A percentile compares a stretch with the other conserved stretches of the same genome.
phyloP scores from a whole-genome alignment of 2,797 vertebrate genomes.

The Tadarida brasiliensis region DNA sequence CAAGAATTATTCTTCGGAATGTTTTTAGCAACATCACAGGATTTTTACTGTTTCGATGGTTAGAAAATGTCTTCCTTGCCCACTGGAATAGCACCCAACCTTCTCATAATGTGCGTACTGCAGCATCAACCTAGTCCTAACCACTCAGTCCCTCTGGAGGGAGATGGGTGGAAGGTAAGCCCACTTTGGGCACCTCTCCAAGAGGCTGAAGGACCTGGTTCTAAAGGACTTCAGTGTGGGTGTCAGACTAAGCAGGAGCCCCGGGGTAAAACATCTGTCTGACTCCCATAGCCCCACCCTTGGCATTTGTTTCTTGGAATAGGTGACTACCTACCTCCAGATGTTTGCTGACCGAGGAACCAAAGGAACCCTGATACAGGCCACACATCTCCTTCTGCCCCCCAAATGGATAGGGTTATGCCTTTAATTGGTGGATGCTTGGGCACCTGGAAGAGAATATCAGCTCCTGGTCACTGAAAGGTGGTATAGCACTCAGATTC shows the following conservation, averaged over 20 bases:
- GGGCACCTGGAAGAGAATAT: neutral
- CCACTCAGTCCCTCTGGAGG: neutral
- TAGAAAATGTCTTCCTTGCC: neutral
- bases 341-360: slow-evolving; percentile 22
- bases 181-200: neutral
- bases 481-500: neutral
- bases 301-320: neutral
- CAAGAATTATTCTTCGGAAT: neutral
- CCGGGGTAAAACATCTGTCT: neutral
- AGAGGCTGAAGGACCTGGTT: neutral
- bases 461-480: neutral
- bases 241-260: neutral
- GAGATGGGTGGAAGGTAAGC: neutral
- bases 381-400: neutral
- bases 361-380: neutral
- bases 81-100: neutral
- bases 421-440: neutral
- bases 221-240: neutral
- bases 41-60: neutral
- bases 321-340: neutral
- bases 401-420: neutral
- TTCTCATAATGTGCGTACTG: neutral
- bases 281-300: no score
- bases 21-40: neutral
- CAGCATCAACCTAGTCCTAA: no score